Base-by-base conservation (phyloP, 2,113 vertebrate genomes). In the Dipodomys ordii region DNA sequence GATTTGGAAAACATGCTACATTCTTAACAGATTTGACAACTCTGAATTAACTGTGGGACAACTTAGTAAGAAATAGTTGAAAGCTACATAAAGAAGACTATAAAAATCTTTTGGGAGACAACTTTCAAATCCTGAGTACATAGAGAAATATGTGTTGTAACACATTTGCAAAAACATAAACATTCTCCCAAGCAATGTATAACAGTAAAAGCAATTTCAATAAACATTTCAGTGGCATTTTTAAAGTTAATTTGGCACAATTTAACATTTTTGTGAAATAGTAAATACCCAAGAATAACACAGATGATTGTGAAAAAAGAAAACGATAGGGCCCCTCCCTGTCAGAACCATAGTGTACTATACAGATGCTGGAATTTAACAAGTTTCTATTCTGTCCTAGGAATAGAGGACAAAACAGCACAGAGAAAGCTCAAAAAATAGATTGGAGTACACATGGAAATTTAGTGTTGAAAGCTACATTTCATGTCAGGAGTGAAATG, bases 301-400 rank as follows among this genome's bases (percentile, higher is more conserved):
- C 53, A 67, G 28, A 83, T 60, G 78, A 86, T 76, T 20, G 69
- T 53, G 27, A 85, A 67, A 94, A 30, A 82, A 86, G 86, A 22
- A 30, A 18, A 67, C 27, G 18, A 46, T 6, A n/a, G 39, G 44
- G 8, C 83, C 22, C 53, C 87, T 19, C 12, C 3, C 23, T 68
- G 44, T 30, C 19, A 39, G 77, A 68, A 79, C 10, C 32, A 91
- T 87, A 67, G 77, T 1, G 32, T 19, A 25, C 32, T 57, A 30
- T 19, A 82, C 0, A 71, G 44, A 35, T 71, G 6, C 62, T 81
- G 2, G 80, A 8, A 81, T 35, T 73, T 76, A 90, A 86, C 69
- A 28, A 79, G 44, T 8, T 87, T 44, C 60, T 44, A 1, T 39
- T 68, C 44, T 91, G 72, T 19, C 67, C 28, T 12, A 57, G n/a